Conservation (phyloP, 2,888 invertebrate genomes). For the Eupeodes luniger region DNA sequence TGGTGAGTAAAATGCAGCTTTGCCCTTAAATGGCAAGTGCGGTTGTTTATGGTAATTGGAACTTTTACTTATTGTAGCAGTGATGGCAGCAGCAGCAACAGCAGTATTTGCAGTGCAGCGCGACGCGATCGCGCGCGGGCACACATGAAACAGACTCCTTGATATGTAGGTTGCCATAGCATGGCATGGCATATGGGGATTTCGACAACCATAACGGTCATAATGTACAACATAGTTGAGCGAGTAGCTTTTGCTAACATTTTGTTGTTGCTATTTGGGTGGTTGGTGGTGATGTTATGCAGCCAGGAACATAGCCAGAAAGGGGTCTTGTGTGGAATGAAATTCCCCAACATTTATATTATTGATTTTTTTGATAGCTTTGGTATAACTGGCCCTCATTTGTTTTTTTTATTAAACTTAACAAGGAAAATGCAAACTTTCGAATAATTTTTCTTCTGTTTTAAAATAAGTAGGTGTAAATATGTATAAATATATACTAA, state of each 20-base stretch:
- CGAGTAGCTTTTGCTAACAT: constrained; percentile 16
- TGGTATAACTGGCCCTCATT: too few relatives aligned
- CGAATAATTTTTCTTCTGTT: too few relatives aligned
- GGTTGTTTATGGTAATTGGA: constrained; percentile 77
- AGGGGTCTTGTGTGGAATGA: not conserved
- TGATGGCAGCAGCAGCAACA: not conserved
- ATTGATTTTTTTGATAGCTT: too few relatives aligned
- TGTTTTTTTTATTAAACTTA: not conserved
- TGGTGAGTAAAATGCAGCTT: constrained; percentile 66
- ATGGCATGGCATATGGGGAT: constrained; percentile 49
- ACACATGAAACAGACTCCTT: constrained; percentile 50
- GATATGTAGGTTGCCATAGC: constrained; percentile 62
- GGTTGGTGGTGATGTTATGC: constrained; percentile 2
- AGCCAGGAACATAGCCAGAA: not conserved
- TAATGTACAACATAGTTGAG: constrained; percentile 44
- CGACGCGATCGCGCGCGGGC: not conserved
- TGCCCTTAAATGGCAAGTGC: constrained; percentile 75
- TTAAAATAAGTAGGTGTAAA: too few relatives aligned
- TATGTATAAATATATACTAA: too few relatives aligned
- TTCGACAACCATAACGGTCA: constrained; percentile 67
- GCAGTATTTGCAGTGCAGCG: not conserved
- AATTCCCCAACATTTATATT: too few relatives aligned
- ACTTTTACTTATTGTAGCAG: constrained; percentile 74
- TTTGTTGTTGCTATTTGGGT: constrained; percentile 19
- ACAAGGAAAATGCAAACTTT: too few relatives aligned